Evolutionary conservation across 2,888 invertebrate genomes (phyloP).

Genomic region (Mythimna albipuncta): DNA sequence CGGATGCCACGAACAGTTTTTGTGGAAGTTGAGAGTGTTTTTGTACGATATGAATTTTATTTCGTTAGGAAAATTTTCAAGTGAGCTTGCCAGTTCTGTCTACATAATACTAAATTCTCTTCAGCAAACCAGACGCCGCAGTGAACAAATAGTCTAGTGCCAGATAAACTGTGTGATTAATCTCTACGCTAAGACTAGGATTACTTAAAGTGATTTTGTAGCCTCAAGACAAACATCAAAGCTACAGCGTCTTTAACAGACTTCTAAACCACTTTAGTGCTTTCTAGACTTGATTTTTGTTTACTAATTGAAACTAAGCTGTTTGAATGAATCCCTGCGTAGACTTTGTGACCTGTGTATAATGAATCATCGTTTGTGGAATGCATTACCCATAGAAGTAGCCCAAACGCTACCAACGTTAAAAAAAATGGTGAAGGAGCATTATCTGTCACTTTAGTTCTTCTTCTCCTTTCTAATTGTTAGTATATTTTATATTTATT

Average conservation of each 20-base stretch:
- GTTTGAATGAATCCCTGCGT: too few relatives aligned
- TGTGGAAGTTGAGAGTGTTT: constrained; percentile 10
- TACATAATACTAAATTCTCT: constrained; percentile 8
- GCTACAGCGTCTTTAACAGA: constrained; percentile 11
- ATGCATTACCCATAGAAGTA: too few relatives aligned
- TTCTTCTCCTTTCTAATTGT: too few relatives aligned
- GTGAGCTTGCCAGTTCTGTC: constrained; percentile 7
- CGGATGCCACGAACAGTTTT: constrained; percentile 29
- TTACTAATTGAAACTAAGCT: not conserved
- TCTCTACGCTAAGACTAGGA: constrained; percentile 30
- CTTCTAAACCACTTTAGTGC: constrained; percentile 27
- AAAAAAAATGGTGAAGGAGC: too few relatives aligned
- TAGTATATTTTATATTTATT: too few relatives aligned
- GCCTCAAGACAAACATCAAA: constrained; percentile 45
- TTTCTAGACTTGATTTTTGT: constrained; percentile 12
- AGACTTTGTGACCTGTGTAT: too few relatives aligned
- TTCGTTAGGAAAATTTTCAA: not conserved
- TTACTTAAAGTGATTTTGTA: constrained; percentile 45
- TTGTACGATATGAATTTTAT: not conserved
- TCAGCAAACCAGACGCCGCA: constrained; percentile 9
- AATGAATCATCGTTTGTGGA: too few relatives aligned
- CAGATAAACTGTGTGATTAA: constrained; percentile 51
- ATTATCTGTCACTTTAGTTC: too few relatives aligned
- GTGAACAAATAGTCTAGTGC: constrained; percentile 23
- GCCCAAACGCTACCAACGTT: too few relatives aligned